Conservation (phyloP, 2,797 vertebrate genomes). For the Catamblyrhynchus diadema region DNA sequence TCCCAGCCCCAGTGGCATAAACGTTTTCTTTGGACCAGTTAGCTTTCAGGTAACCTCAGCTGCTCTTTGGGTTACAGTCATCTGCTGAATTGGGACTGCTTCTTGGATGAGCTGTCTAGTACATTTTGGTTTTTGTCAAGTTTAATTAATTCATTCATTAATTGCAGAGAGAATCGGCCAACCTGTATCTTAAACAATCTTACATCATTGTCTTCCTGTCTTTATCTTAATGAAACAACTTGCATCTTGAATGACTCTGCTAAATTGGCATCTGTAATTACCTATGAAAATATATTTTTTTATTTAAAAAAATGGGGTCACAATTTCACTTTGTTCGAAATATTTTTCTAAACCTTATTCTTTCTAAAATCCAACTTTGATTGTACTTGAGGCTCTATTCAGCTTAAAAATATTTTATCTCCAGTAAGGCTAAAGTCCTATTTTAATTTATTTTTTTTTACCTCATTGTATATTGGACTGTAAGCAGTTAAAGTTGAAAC, state of each 20-base stretch:
- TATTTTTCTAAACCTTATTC: not conserved
- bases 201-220: not conserved
- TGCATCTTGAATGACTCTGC: not conserved
- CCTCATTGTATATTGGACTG: not conserved
- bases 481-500: not conserved
- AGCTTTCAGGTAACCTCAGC: not conserved
- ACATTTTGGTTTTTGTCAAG: not conserved
- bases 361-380: not conserved
- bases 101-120: not conserved
- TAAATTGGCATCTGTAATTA: slow-evolving; percentile 2
- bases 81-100: not conserved
- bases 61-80: not conserved
- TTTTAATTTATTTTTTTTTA: not conserved
- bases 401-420: not conserved
- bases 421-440: not conserved
- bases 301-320: not conserved
- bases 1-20: not conserved
- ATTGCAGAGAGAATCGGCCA: not conserved
- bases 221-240: slow-evolving; percentile 12
- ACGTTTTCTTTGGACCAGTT: not conserved
- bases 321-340: not conserved
- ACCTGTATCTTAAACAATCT: not conserved
- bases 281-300: not conserved
- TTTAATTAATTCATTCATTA: slow-evolving; percentile 48
- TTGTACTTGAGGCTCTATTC: not conserved